These are phyloP conservation scores for Cepphus grylle DNA, from an alignment of 2,113 vertebrate genomes.

Conservation along the genomic window DNA sequence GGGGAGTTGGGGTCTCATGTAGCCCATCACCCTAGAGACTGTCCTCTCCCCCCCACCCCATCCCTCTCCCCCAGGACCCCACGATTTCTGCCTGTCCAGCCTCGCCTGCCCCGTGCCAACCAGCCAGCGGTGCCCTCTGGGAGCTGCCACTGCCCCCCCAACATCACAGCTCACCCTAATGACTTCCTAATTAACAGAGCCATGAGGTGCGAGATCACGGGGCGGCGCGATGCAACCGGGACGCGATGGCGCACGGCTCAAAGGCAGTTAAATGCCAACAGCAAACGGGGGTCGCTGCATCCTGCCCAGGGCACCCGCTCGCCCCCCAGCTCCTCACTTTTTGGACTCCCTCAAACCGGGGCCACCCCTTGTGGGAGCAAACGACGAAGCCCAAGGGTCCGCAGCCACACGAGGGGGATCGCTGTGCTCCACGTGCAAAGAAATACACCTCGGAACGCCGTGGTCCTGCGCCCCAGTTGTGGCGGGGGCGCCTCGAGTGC, in stretches of 20 bases:
- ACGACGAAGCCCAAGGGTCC: accelerated
- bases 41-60: neutral
- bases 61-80: neutral
- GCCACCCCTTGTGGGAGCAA: accelerated
- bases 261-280: neutral
- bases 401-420: accelerated
- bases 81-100: neutral
- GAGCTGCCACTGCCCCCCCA: neutral
- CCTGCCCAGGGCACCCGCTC: accelerated
- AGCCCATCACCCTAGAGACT: neutral
- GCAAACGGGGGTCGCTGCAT: neutral
- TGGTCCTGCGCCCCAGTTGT: accelerated
- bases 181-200: neutral
- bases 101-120: neutral
- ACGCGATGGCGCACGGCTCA: accelerated
- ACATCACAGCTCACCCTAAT: neutral
- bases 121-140: neutral
- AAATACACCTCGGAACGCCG: neutral
- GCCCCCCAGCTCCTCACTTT: neutral
- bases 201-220: neutral
- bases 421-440: accelerated
- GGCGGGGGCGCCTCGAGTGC: accelerated
- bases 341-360: neutral
- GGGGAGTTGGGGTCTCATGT: neutral
- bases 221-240: accelerated